Evolutionary conservation across 2,888 invertebrate species (phyloP).

Genomic region (Acronicta alni): DNA sequence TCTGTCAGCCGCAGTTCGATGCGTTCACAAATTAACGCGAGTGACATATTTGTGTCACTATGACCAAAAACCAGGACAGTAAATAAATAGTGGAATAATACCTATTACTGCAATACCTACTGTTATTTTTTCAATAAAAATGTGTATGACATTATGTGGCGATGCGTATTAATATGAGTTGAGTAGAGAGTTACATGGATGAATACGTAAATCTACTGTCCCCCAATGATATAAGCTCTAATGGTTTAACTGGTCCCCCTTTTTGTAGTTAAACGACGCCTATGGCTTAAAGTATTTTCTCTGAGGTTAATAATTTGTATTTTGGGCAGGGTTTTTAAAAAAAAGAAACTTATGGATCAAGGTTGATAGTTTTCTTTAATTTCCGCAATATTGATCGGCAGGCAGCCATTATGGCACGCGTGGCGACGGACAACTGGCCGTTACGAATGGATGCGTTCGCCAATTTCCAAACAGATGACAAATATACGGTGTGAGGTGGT

Average conservation of each 20-base stretch:
- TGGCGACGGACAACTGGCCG: slow-evolving; percentile 42
- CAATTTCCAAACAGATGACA: slow-evolving; percentile 46
- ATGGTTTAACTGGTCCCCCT: too few relatives aligned
- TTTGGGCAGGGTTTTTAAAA: too few relatives aligned
- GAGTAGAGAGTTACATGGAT: too few relatives aligned
- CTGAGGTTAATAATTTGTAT: too few relatives aligned
- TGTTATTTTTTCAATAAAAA: slow-evolving; percentile 12
- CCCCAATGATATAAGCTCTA: too few relatives aligned
- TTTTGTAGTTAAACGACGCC: too few relatives aligned
- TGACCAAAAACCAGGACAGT: slow-evolving; percentile 21
- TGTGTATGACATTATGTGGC: background rate
- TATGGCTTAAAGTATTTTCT: too few relatives aligned
- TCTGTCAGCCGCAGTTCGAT: slow-evolving; percentile 55
- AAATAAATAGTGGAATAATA: too few relatives aligned
- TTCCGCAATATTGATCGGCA: slow-evolving; percentile 25
- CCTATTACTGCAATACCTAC: too few relatives aligned
- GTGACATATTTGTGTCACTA: slow-evolving; percentile 37
- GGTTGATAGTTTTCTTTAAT: slow-evolving; percentile 13
- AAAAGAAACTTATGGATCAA: too few relatives aligned
- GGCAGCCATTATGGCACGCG: slow-evolving; percentile 30
- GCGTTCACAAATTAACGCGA: slow-evolving; percentile 51
- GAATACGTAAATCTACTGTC: too few relatives aligned
- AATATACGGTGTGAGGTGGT: slow-evolving; percentile 28
- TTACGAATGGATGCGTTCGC: slow-evolving; percentile 45
- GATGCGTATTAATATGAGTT: too few relatives aligned